Conservation (phyloP, 2,113 vertebrate species). For the Asarcornis scutulata region DNA sequence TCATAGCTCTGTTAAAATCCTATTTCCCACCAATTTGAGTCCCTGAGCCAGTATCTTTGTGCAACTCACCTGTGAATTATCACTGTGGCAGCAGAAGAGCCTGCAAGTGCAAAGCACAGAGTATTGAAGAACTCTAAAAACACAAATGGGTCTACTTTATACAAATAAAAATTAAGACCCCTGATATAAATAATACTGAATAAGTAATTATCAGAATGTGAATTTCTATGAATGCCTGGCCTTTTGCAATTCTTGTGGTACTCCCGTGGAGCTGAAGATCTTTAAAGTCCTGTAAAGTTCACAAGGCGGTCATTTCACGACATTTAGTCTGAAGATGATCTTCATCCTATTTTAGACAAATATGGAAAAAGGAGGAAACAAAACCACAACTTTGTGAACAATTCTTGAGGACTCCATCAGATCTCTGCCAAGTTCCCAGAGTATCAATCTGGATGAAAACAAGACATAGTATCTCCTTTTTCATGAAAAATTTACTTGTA, state of each 20-base stretch:
- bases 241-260: not conserved
- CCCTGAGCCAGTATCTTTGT: not conserved
- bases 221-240: not conserved
- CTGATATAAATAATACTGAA: not conserved
- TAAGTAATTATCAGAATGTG: not conserved
- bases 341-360: not conserved
- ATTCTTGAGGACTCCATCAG: not conserved
- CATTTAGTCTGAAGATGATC: not conserved
- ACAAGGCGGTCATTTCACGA: not conserved
- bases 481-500: rapidly evolving
- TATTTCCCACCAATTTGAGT: not conserved
- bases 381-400: not conserved
- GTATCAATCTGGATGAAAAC: not conserved
- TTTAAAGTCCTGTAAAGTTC: not conserved
- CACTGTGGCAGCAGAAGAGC: not conserved
- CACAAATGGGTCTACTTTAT: not conserved
- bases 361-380: not conserved
- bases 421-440: not conserved
- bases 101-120: not conserved
- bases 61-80: not conserved
- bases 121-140: not conserved
- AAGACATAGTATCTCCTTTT: not conserved
- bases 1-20: not conserved
- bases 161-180: not conserved
- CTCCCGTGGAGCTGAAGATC: not conserved